Conservation (phyloP, 2,113 vertebrate species). For the Pholis gunnellus region DNA sequence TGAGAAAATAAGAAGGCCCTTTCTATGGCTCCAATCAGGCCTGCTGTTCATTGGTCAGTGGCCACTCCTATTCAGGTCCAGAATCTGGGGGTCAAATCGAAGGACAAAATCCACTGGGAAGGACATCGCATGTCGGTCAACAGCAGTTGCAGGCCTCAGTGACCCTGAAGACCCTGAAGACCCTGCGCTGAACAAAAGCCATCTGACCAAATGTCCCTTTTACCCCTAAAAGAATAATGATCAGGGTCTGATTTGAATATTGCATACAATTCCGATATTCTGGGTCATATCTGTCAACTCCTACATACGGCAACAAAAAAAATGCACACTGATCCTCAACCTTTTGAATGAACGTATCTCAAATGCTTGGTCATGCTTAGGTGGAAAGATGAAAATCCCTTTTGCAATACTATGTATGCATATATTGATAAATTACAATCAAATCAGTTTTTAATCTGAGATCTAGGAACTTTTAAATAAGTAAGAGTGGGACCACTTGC, state of each 20-base stretch:
- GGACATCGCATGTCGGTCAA: constrained; percentile 59
- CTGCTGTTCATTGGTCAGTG: constrained; percentile 73
- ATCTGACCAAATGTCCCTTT: constrained; percentile 64
- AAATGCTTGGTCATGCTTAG: constrained; percentile 12
- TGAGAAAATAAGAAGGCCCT: constrained; percentile 60
- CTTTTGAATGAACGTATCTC: neutral
- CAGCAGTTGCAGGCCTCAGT: constrained; percentile 55
- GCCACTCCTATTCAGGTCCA: constrained; percentile 67
- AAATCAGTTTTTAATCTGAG: neutral
- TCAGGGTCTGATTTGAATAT: constrained; percentile 7
- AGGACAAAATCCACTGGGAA: constrained; percentile 70
- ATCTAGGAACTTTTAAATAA: neutral
- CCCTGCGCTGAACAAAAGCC: constrained; percentile 60
- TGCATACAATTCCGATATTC: neutral
- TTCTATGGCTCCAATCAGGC: constrained; percentile 40
- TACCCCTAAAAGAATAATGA: constrained; percentile 29
- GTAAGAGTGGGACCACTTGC: neutral
- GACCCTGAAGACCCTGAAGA: constrained; percentile 69
- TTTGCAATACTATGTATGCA: neutral
- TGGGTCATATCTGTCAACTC: neutral
- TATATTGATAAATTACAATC: neutral
- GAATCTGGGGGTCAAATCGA: constrained; percentile 68
- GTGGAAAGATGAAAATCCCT: neutral
- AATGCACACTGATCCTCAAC: neutral
- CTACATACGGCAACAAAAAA: neutral